Percentiles rank a stretch among this genome's conserved stretches.
Evolutionary conservation across 2,113 vertebrate genomes (phyloP).

Genomic region (Xenotilapia flavipinnis): DNA sequence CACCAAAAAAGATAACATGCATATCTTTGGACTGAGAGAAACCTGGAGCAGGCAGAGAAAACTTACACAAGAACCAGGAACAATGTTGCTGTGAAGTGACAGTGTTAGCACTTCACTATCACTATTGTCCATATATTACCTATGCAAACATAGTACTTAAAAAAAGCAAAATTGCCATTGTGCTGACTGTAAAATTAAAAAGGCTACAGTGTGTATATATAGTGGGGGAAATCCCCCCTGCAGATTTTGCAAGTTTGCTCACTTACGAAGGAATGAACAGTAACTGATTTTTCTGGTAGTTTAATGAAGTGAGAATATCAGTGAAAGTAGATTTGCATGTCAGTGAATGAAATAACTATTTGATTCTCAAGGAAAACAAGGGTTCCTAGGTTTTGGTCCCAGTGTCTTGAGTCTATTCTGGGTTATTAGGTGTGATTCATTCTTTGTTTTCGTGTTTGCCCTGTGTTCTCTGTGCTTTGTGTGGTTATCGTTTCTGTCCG

Average conservation of each 20-base stretch:
- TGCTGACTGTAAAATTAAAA: not conserved
- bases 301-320: not conserved
- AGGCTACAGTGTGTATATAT: not conserved
- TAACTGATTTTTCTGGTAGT: not conserved
- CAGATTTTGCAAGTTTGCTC: not conserved
- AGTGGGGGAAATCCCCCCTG: not conserved
- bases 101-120: not conserved
- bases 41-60: not conserved
- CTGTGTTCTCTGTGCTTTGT: not conserved
- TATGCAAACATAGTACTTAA: not conserved
- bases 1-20: not conserved
- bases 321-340: not conserved
- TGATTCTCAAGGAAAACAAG: not conserved
- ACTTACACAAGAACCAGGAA: not conserved
- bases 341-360: not conserved
- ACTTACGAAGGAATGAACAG: not conserved
- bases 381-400: not conserved
- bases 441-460: not conserved
- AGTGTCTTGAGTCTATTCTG: not conserved
- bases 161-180: not conserved
- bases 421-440: not conserved
- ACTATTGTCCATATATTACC: not conserved
- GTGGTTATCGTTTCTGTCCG: not conserved
- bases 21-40: not conserved
- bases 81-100: not conserved